Conservation (phyloP, 1,140 invertebrate species). For the Calliphora vicina region DNA sequence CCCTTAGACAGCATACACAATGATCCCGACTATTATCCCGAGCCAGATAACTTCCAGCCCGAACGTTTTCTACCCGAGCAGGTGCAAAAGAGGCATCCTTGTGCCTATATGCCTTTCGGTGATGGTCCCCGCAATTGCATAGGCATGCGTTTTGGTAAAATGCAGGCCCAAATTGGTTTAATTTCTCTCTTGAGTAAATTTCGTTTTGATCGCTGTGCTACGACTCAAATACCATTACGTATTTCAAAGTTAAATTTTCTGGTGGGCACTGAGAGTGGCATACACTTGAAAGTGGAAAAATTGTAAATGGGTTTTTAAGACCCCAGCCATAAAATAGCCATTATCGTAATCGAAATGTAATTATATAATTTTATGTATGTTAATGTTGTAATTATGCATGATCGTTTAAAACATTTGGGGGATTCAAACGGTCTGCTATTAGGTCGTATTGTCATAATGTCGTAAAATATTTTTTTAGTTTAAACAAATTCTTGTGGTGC, state of each 20-base stretch:
- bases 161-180: constrained; percentile 49
- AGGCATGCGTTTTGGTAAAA: constrained; percentile 61
- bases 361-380: too few relatives aligned
- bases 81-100: constrained; percentile 65
- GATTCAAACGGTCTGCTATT: too few relatives aligned
- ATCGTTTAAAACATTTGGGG: too few relatives aligned
- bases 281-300: constrained; percentile 53
- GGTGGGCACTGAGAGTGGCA: constrained; percentile 55
- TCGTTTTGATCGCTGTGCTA: constrained; percentile 51
- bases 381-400: too few relatives aligned
- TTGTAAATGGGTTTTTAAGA: constrained; percentile 6
- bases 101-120: constrained; percentile 75
- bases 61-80: constrained; percentile 69
- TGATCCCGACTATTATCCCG: constrained; percentile 68
- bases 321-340: too few relatives aligned
- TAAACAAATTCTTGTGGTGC: too few relatives aligned
- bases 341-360: too few relatives aligned
- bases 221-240: constrained; percentile 57
- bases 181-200: constrained; percentile 50
- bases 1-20: constrained; percentile 64
- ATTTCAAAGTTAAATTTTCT: constrained; percentile 59
- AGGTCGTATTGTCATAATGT: too few relatives aligned
- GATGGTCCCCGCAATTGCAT: constrained; percentile 73
- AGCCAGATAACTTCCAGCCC: constrained; percentile 67
- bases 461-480: too few relatives aligned